phyloP scores from a whole-genome alignment of 2,888 invertebrate genomes.

The Rosalia funebris region DNA sequence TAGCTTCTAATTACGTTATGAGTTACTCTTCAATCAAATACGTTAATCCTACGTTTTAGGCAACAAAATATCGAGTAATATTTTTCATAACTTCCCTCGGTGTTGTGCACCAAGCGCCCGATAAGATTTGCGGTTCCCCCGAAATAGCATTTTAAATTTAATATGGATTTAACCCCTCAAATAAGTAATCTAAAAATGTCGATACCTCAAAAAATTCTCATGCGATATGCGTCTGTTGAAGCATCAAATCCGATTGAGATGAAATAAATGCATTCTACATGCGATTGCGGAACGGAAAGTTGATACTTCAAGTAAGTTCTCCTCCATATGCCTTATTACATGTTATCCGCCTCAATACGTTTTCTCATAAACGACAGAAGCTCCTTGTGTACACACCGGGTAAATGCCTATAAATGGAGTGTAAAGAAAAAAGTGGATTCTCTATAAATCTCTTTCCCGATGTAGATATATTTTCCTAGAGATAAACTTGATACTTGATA shows the following conservation, averaged over 20 bases:
- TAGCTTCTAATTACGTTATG: too few relatives aligned
- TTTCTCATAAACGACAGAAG: conserved; percentile 12
- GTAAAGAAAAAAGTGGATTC: not conserved
- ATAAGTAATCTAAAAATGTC: conserved; percentile 39
- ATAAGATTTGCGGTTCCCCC: conserved; percentile 27
- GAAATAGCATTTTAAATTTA: conserved; percentile 36
- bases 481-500: too few relatives aligned
- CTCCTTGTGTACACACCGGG: not conserved
- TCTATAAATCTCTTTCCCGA: not conserved
- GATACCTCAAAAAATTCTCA: conserved; percentile 37
- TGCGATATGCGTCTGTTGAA: conserved; percentile 35
- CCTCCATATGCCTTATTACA: conserved; percentile 18
- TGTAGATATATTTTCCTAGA: too few relatives aligned
- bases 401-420: not conserved
- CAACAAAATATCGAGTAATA: too few relatives aligned
- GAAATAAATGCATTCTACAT: conserved; percentile 43
- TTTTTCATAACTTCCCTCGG: too few relatives aligned
- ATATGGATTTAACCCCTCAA: conserved; percentile 37
- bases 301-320: conserved; percentile 25
- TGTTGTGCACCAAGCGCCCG: conserved; percentile 1
- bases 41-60: too few relatives aligned
- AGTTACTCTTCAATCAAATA: too few relatives aligned
- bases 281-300: conserved; percentile 32
- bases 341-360: conserved; percentile 17
- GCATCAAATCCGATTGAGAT: conserved; percentile 44